phyloP scores from a whole-genome alignment of 2,797 vertebrate species.

The Eulemur mongoz region DNA sequence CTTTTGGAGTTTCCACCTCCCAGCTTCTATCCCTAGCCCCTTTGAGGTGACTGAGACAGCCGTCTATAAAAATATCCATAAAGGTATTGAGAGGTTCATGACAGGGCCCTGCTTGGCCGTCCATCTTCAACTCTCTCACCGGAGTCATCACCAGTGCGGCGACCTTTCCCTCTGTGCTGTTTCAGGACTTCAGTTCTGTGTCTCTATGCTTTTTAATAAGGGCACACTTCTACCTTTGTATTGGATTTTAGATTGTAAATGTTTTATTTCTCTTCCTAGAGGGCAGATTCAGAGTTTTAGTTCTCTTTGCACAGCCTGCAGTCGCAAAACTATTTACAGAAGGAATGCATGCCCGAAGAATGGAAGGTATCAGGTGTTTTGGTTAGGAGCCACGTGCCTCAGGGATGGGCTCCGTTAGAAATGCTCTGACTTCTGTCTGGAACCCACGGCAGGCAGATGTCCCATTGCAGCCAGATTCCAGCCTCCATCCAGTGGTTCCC shows the following conservation, averaged over 20 bases:
- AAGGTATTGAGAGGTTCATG: neutral
- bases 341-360: neutral
- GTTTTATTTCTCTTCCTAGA: conserved; percentile 3
- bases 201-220: neutral
- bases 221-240: neutral
- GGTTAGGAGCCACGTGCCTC: neutral
- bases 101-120: neutral
- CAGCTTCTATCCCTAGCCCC: neutral
- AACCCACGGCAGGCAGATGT: neutral
- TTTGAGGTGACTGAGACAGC: neutral
- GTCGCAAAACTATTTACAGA: neutral
- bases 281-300: neutral
- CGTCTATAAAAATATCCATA: neutral
- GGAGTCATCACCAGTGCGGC: neutral
- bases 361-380: rapidly evolving
- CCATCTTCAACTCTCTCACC: neutral
- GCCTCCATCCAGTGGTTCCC: rapidly evolving
- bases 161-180: neutral
- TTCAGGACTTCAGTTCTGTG: neutral
- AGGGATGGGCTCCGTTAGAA: neutral
- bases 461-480: neutral
- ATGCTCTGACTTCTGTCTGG: neutral
- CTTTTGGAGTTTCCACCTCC: neutral
- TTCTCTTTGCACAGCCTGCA: neutral
- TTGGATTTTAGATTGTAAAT: neutral